Conservation (phyloP, 1,140 invertebrate species). For the Ctenoplectra terminalis region DNA sequence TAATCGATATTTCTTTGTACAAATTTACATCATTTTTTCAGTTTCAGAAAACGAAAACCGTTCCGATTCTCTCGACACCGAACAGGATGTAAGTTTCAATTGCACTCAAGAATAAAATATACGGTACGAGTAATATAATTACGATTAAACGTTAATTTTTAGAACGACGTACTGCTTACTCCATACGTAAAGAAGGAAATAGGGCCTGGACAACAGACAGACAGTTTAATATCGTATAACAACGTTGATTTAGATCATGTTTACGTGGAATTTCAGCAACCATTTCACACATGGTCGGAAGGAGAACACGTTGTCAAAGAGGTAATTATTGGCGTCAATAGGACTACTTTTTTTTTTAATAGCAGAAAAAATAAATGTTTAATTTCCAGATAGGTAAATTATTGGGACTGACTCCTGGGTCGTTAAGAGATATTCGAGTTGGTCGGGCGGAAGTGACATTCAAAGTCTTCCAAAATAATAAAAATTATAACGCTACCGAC, state of each 20-base stretch:
- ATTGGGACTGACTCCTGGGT: constrained; percentile 84
- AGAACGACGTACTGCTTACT: constrained; percentile 64
- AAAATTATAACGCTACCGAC: constrained; percentile 87
- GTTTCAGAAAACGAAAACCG: constrained; percentile 31
- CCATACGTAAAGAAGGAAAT: constrained; percentile 82
- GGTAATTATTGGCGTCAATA: constrained; percentile 9
- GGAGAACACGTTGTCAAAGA: constrained; percentile 72
- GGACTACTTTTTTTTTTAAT: background rate
- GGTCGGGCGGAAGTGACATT: constrained; percentile 91
- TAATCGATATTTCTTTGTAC: background rate
- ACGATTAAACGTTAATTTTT: constrained; percentile 21
- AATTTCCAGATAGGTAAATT: constrained; percentile 83
- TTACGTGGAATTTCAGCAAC: constrained; percentile 87
- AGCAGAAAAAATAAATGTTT: background rate
- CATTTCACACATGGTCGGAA: constrained; percentile 74
- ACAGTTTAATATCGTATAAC: constrained; percentile 79
- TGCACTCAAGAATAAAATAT: background rate
- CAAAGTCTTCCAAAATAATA: constrained; percentile 88
- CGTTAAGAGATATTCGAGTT: constrained; percentile 86
- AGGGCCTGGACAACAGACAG: constrained; percentile 69
- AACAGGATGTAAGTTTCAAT: constrained; percentile 42
- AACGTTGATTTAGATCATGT: constrained; percentile 88
- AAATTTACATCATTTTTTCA: background rate
- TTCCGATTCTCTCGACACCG: background rate
- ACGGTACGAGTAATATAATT: background rate